Evolutionary conservation across 2,888 invertebrate genomes (phyloP).

Genomic region (Esperia sulphurella): DNA sequence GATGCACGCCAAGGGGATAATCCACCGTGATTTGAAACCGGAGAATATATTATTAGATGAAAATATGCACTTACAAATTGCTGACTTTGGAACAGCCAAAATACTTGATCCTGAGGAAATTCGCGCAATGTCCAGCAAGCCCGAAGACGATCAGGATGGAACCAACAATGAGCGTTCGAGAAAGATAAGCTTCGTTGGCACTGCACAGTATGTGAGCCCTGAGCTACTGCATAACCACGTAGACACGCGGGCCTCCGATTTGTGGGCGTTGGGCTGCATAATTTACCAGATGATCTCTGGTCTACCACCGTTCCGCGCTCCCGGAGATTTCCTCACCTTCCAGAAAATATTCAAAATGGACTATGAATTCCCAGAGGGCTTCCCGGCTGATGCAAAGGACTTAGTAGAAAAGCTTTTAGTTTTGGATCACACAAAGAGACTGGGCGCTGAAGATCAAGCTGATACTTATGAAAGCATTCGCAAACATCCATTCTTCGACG

Average conservation of each 20-base stretch:
- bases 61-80: conserved; percentile 96
- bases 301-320: conserved; percentile 93
- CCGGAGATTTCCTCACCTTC: conserved; percentile 97
- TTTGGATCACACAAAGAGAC: conserved; percentile 86
- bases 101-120: conserved; percentile 79
- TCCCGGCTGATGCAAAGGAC: conserved; percentile 91
- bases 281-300: conserved; percentile 98
- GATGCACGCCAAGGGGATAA: conserved; percentile 91
- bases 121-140: conserved; percentile 30
- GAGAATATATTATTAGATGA: conserved; percentile 98
- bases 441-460: conserved; percentile 88
- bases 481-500: conserved; percentile 91
- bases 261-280: conserved; percentile 99
- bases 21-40: conserved; percentile 98
- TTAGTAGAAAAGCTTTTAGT: conserved; percentile 92
- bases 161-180: conserved; percentile 73
- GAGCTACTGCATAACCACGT: conserved; percentile 92
- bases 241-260: conserved; percentile 89
- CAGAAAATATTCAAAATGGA: conserved; percentile 95
- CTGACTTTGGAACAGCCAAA: conserved; percentile 98
- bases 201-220: conserved; percentile 99
- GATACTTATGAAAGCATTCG: conserved; percentile 89
- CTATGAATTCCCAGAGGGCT: conserved; percentile 95
- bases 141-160: conserved; percentile 45
- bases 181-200: conserved; percentile 96